Base-by-base conservation (phyloP, 2,888 invertebrate species). In the Balanococcus diminutus region DNA sequence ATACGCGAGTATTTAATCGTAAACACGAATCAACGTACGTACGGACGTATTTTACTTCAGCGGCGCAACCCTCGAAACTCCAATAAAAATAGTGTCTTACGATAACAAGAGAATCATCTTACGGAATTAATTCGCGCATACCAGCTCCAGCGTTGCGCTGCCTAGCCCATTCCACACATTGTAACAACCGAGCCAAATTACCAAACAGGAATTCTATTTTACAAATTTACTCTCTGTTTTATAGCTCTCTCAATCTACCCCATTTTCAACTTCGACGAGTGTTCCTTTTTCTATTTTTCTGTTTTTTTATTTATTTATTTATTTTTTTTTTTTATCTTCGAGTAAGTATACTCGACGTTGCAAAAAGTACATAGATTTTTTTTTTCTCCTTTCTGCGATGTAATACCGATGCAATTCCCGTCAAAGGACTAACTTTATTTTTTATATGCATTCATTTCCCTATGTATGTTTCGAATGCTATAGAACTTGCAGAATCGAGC, bases 21-120 rank as follows among this genome's bases (percentile, higher is more conserved):
- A n/a, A 31, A 67, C 28, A 67, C 67, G 28, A 67, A 28, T 22
- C 56, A 8, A 36, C 36, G 8, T n/a, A n/a, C 1, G 46, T 5
- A n/a, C 42, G 5, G 46, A 22, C 67, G 8, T 67, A n/a, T n/a
- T n/a, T n/a, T n/a, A n/a, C 28, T 67, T 14, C 67, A 67, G 28
- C 67, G 67, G 56, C 22, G 56, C 22, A 56, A 67, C 16, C 16
- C 67, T 67, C 31, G 2, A 28, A 25, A 16, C 67, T 28, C 28
- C 16, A 67, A 67, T 67, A 67, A 67, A 67, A 67, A 67, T 67
- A 67, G 28, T n/a, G n/a, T 67, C 67, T 67, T 67, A 67, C 28
- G 28, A 14, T 67, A 67, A 67, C 67, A 28, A 67, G 67, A 67
- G 28, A 67, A 67, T 67, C 67, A 67, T 67, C 67, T 28, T 14